phyloP scores from a whole-genome alignment of 2,113 vertebrate species.

The Ammodytes marinus region DNA sequence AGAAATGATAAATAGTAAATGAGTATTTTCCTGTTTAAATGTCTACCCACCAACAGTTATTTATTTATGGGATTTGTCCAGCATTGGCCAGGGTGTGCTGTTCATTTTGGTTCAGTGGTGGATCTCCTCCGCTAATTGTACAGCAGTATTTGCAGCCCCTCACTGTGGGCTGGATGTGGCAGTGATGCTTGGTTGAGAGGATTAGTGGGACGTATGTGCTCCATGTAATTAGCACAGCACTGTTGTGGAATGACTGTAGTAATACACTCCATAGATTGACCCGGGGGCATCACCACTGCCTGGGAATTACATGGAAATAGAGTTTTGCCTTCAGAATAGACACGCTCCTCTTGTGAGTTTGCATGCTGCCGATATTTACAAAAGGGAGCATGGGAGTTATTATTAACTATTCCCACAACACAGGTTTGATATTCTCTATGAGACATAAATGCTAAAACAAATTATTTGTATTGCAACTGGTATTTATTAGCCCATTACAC shows the following conservation, averaged over 20 bases:
- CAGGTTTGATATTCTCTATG: not conserved
- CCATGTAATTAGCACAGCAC: slow-evolving; percentile 70
- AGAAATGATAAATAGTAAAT: not conserved
- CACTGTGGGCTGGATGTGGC: slow-evolving; percentile 43
- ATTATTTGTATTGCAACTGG: not conserved
- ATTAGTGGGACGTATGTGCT: slow-evolving; percentile 63
- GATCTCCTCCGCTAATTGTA: slow-evolving; percentile 39
- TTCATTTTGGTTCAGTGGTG: slow-evolving; percentile 34
- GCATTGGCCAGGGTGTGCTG: slow-evolving; percentile 24
- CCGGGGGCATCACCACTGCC: slow-evolving; percentile 34
- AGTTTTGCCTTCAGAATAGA: slow-evolving; percentile 33
- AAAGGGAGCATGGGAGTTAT: not conserved
- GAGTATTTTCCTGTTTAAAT: not conserved
- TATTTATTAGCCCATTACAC: not conserved
- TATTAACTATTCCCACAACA: not conserved
- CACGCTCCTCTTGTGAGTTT: slow-evolving; percentile 1
- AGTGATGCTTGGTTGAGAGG: slow-evolving; percentile 59
- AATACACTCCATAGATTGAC: slow-evolving; percentile 53
- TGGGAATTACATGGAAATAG: slow-evolving; percentile 35
- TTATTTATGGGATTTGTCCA: slow-evolving; percentile 27
- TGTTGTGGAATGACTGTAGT: slow-evolving; percentile 61
- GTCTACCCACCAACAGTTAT: not conserved
- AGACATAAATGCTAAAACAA: not conserved
- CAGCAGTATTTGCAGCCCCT: slow-evolving; percentile 56
- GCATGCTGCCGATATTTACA: not conserved